These are phyloP conservation scores for Chiroxiphia lanceolata DNA, from an alignment of 2,797 vertebrate genomes.

Conservation along the genomic window DNA sequence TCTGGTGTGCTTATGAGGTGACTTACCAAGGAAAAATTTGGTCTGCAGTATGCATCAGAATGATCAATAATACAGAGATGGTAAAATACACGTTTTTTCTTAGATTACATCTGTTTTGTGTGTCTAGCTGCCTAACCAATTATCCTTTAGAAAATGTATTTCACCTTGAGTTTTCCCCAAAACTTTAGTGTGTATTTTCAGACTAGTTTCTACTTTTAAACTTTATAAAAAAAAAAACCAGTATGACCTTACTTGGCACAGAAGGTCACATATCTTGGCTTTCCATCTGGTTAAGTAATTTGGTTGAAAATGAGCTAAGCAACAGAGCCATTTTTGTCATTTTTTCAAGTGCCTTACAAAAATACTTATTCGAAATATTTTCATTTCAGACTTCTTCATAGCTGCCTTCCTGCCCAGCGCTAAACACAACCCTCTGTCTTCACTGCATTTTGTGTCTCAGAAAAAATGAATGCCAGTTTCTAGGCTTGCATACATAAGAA, in stretches of 20 bases:
- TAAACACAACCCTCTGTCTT: constrained; percentile 26
- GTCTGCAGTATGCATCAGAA: not conserved
- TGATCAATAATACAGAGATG: not conserved
- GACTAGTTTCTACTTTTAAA: not conserved
- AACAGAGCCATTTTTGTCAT: constrained; percentile 42
- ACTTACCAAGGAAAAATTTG: not conserved
- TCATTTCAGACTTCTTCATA: constrained; percentile 19
- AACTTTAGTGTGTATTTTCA: not conserved
- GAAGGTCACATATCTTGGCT: constrained; percentile 12
- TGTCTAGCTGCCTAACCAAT: not conserved
- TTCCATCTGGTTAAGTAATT: constrained; percentile 50
- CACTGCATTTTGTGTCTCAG: not conserved
- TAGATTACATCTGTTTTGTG: not conserved
- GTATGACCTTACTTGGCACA: constrained; percentile 11
- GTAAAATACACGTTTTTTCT: not conserved
- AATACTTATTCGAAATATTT: constrained; percentile 27
- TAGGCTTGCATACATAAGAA: not conserved
- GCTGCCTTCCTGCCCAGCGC: constrained; percentile 1
- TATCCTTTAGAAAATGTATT: not conserved
- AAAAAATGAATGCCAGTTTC: not conserved
- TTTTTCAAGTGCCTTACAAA: constrained; percentile 24
- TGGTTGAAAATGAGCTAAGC: constrained; percentile 18
- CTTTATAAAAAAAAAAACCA: not conserved
- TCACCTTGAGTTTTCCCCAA: not conserved
- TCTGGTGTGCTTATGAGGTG: not conserved